Conservation (phyloP, 2,888 invertebrate species). For the Teinopalpus imperialis region DNA sequence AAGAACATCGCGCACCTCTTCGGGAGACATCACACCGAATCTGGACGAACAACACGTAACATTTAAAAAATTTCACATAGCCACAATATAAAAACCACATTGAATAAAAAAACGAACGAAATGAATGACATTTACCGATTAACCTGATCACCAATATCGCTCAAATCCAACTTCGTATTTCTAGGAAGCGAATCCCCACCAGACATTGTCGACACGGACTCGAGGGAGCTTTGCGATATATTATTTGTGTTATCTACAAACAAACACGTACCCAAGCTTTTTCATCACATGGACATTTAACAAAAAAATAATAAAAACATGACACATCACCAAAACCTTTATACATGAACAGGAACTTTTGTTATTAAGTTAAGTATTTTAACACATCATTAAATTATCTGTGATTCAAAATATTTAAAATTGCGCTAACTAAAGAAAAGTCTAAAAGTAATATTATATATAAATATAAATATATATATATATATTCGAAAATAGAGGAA, state of each 20-base stretch:
- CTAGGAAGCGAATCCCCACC: conserved; percentile 78
- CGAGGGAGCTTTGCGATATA: conserved; percentile 88
- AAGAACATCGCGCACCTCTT: conserved; percentile 93
- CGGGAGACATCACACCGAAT: conserved; percentile 80
- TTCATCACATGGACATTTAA: conserved; percentile 1
- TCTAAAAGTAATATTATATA: neutral
- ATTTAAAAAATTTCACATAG: conserved; percentile 1
- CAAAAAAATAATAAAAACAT: neutral
- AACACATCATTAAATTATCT: too few relatives aligned
- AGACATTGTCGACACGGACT: conserved; percentile 88
- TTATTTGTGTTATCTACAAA: conserved; percentile 85
- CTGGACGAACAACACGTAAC: conserved; percentile 41
- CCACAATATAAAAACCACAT: conserved; percentile 7
- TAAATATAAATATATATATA: neutral
- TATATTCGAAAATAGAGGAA: neutral
- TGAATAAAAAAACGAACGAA: conserved; percentile 1
- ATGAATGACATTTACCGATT: conserved; percentile 59
- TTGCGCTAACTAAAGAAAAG: too few relatives aligned
- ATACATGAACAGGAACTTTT: too few relatives aligned
- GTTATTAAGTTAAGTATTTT: too few relatives aligned
- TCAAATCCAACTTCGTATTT: conserved; percentile 64
- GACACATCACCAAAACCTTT: conserved; percentile 18
- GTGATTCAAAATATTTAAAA: neutral
- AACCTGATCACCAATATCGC: conserved; percentile 75
- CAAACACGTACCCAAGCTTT: conserved; percentile 32